Conservation (phyloP, 1,140 invertebrate species). For the Drosophila miranda region DNA sequence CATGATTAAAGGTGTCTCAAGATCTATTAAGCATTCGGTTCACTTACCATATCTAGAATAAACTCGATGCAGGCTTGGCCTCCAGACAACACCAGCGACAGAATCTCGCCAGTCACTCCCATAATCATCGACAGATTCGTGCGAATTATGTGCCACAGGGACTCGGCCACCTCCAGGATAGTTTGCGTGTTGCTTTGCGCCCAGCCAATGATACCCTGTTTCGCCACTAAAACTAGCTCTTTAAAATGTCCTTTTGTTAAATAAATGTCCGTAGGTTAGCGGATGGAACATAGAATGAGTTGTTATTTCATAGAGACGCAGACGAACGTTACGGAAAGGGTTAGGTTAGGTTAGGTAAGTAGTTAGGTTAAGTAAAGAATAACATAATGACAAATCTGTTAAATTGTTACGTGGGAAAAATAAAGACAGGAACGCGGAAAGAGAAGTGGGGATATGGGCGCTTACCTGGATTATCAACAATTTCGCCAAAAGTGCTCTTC, state of each 20-base stretch:
- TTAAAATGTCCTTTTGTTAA: slow-evolving; percentile 82
- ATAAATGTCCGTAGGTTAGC: slow-evolving; percentile 78
- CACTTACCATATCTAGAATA: slow-evolving; percentile 92
- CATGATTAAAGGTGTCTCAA: neutral
- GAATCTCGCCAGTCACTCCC: slow-evolving; percentile 91
- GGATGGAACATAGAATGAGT: slow-evolving; percentile 76
- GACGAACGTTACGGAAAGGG: slow-evolving; percentile 45
- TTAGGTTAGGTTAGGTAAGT: no score
- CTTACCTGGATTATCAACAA: slow-evolving; percentile 81
- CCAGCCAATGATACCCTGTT: slow-evolving; percentile 89
- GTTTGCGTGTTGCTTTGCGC: slow-evolving; percentile 96
- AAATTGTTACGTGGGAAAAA: slow-evolving; percentile 33
- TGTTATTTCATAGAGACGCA: slow-evolving; percentile 62
- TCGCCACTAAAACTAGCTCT: slow-evolving; percentile 83
- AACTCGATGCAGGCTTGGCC: slow-evolving; percentile 97
- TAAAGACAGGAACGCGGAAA: slow-evolving; percentile 15
- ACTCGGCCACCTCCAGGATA: slow-evolving; percentile 93
- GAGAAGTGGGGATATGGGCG: neutral
- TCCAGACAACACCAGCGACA: slow-evolving; percentile 95
- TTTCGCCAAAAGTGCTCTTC: slow-evolving; percentile 85
- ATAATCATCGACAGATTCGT: slow-evolving; percentile 96
- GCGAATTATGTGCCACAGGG: slow-evolving; percentile 95
- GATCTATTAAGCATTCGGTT: neutral
- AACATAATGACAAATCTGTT: slow-evolving; percentile 30
- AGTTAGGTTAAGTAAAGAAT: slow-evolving; percentile 18